Base-by-base conservation (phyloP, 2,113 vertebrate genomes). In the Montifringilla adamsi region DNA sequence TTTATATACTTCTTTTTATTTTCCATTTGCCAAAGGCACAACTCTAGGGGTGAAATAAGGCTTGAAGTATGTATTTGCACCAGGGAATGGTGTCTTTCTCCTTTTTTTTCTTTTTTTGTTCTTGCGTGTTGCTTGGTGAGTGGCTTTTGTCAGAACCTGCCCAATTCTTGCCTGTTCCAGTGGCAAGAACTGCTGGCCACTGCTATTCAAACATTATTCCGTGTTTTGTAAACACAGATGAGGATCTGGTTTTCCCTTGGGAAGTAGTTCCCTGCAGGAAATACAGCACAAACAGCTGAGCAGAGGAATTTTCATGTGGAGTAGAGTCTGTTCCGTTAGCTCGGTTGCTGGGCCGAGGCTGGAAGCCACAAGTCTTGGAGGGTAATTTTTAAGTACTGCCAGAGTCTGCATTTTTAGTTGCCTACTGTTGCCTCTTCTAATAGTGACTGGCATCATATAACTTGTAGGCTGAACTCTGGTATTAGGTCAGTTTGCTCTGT, bases 391-490 rank as follows among this genome's bases (percentile, higher is more conserved):
- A 41, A 56, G 74, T 82, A 68, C 41, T 11, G 28, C 0, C 0
- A 49, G 35, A 49, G 35, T 79, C 66, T 93, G 53, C 66, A 12
- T 76, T 93, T 95, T 79, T 85, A 64, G 69, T 72, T 89, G 43
- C 43, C 80, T 89, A 6, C 46, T 89, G 0, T 66, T 59, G 15
- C 66, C 72, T 72, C 41, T 31, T 72, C 7, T 52, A 4, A 41
- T 73, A 91, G 78, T 85, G 70, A 24, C 30, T 59, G 33, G 77
- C 33, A 56, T 95, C 74, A 9, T 73, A 0, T 49, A 82, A 64
- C 84, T 76, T 73, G 11, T 64, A 85, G 78, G 70, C 78, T 87
- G 82, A 93, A 60, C 69, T 82, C 44, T 84, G 47, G 3, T 78
- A 33, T 79, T 90, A 28, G 20, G 12, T 37, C 26, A 44, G 2